phyloP scores from a whole-genome alignment of 2,797 vertebrate genomes.

The Spinus olivaceus region DNA sequence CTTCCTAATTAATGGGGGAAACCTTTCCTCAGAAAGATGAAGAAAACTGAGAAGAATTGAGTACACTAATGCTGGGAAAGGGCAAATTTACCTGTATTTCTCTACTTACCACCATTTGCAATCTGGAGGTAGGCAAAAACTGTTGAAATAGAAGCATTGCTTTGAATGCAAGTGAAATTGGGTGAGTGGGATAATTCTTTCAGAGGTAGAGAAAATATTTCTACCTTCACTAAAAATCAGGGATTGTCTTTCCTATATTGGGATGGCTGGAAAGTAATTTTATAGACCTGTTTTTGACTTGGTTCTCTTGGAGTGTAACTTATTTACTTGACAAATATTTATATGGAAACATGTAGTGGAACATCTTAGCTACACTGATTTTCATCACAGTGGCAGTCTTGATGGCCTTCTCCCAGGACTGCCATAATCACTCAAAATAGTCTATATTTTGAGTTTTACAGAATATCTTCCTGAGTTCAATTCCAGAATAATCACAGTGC shows the following conservation, averaged over 20 bases:
- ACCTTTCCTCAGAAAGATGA: not conserved
- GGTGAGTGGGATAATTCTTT: not conserved
- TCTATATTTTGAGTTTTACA: not conserved
- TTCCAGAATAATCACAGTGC: not conserved
- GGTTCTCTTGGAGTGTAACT: not conserved
- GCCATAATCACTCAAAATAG: not conserved
- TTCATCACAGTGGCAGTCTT: not conserved
- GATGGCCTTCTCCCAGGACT: not conserved
- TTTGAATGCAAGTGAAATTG: not conserved
- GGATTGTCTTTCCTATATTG: not conserved
- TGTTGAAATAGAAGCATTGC: not conserved
- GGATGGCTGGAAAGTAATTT: not conserved
- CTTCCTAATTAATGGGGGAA: slow-evolving; percentile 13
- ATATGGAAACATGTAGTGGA: not conserved
- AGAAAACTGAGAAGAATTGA: not conserved
- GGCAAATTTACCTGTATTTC: not conserved
- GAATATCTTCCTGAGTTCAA: not conserved
- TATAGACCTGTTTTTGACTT: not conserved
- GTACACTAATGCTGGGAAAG: not conserved
- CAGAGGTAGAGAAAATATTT: not conserved
- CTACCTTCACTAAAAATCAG: not conserved
- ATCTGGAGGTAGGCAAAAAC: not conserved
- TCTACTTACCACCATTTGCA: not conserved
- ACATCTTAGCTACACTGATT: not conserved
- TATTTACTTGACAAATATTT: not conserved